A percentile compares a stretch with the other conserved stretches of the same genome.
Evolutionary conservation across 53 echinoderm and acorn worm species (phyloP).

Genomic region (Temnopleurus reevesii): DNA sequence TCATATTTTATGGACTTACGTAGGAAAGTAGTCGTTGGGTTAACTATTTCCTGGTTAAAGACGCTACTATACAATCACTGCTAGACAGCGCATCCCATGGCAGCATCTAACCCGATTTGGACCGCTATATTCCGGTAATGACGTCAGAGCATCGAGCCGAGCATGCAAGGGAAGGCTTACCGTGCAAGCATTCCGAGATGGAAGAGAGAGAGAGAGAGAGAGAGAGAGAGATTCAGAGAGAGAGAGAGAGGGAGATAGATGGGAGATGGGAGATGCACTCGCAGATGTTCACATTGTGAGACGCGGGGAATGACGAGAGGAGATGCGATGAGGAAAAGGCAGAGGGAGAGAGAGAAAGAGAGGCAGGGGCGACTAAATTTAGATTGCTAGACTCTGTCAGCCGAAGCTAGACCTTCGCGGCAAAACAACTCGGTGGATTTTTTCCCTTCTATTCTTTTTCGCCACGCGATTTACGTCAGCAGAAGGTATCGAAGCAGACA

Average conservation of each 20-base stretch:
- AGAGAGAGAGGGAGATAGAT: neutral
- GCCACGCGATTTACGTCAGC: slow-evolving; percentile 55
- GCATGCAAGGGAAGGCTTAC: slow-evolving; percentile 18
- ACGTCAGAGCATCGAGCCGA: slow-evolving; percentile 28
- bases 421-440: slow-evolving; percentile 57
- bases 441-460: slow-evolving; percentile 37
- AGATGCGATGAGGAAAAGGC: neutral
- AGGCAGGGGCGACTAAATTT: slow-evolving; percentile 28
- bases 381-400: slow-evolving; percentile 48
- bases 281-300: neutral
- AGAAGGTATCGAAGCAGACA: slow-evolving; percentile 20
- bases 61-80: neutral
- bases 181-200: neutral
- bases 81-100: neutral
- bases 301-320: neutral
- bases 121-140: slow-evolving; percentile 40
- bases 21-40: slow-evolving; percentile 17
- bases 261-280: neutral
- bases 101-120: slow-evolving; percentile 56
- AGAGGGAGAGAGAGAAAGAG: neutral
- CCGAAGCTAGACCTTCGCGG: slow-evolving; percentile 54
- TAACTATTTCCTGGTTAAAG: slow-evolving; percentile 43
- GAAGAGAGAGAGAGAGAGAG: slow-evolving; percentile 27
- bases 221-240: neutral
- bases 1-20: slow-evolving; percentile 26